Base-by-base conservation (phyloP, 2,888 invertebrate species). In the Apotomis turbidana region DNA sequence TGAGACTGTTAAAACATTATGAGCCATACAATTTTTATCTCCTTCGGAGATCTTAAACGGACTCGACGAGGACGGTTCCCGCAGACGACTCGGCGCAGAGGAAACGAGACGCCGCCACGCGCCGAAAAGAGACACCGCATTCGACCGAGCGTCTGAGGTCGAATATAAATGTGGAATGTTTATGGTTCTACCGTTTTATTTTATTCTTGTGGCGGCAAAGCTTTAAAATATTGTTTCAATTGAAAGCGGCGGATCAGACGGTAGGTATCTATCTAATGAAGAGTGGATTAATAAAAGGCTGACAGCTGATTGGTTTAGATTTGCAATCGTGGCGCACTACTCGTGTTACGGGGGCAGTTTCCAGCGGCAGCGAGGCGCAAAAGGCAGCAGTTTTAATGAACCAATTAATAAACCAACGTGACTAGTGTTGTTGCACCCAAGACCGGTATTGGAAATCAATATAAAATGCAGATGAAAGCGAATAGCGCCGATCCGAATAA, bases 131-230 rank as follows among this genome's bases (percentile, higher is more conserved):
- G 89, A 87, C 63, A 75, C 74, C 73, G 58, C 74, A 79, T 78
- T 79, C 81, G 83, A 81, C 85, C 88, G 89, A 85, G 88, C 88
- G 87, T 83, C 90, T 90, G 93, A 92, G 92, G 91, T 91, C 92
- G 92, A 91, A 92, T 91, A 90, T 91, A 90, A 93, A 92, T 88
- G 91, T 92, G 93, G 93, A 93, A 93, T 93, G 93, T 93, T 93
- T 93, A 93, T 93, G 91, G 91, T 90, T 92, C 91, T 91, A 91
- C 92, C 91, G 93, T 92, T 93, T 93, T 93, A 91, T 93, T 93
- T 93, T 93, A 90, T 87, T 89, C 89, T 81, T 87, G 83, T 85
- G 86, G 86, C 90, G 91, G 90, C 88, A 87, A 87, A 88, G 89
- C 87, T 87, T 93, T 91, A 89, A 72, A 91, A 93, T 92, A 92